Evolutionary conservation across 1,140 invertebrate species (phyloP), one percentile per base, ranked within the genome.

Genomic region (Atta colombica): DNA sequence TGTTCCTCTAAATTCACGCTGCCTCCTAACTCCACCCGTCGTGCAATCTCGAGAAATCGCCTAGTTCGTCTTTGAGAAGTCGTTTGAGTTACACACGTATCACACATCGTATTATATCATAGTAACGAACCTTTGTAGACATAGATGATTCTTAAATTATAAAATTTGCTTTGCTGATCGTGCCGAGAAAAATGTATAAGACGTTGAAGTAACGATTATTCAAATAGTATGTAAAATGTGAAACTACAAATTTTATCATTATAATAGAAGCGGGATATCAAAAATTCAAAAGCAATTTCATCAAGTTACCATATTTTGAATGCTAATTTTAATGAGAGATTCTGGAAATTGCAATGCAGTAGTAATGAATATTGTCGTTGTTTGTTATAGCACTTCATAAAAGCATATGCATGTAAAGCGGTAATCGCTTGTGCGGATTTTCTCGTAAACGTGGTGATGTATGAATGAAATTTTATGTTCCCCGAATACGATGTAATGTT

Each of bases 1-100:
- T 86, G 88, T 77, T 61, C 61, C 61, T 60, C 58, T 5, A 6
- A 60, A 35, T 77, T 63, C 49, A 25, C 60, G 28, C 60, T 72
- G 58, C n/a, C 55, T 60, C 69, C 78, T 49, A 89, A 89, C 88
- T 88, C 88, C 51, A 8, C 49, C 25, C 71, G 1, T 25, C 69
- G 45, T 84, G 69, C 39, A 84, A 84, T 84, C 55, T 84, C 72
- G 7, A 75, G 71, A 31, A 84, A 84, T 84, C 69, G 55, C 49
- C 55, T 63, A 49, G 60, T 14, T 35, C 31, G 25, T 12, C 55
- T 31, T 2, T 74, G 31, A 74, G 80, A 25, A 74, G 31, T 84
- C 69, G 45, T 84, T 55, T 45, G 51, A 84, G 69, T 84, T 75
- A 84, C 39, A 61, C 28, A 74, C 68, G 18, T 82, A 25, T 82